Evolutionary conservation across 2,888 invertebrate species (phyloP), one percentile per base, ranked within the genome.

Genomic region (Caenorhabditis imperialis): DNA sequence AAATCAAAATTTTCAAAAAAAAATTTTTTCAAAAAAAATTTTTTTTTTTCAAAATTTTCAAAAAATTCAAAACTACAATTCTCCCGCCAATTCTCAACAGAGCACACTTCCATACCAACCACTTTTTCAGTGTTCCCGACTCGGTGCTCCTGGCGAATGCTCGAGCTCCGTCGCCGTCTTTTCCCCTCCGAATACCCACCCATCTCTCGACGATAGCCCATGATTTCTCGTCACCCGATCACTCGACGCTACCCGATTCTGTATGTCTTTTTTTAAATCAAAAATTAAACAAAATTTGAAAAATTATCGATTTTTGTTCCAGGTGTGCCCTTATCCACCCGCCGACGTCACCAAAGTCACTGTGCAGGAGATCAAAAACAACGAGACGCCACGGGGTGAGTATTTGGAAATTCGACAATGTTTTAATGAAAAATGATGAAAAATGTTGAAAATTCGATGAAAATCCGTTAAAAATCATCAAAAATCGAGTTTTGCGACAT

Each of bases 301-400:
- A n/a, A n/a, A n/a, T n/a, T n/a, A n/a, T n/a, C n/a, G n/a, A 20
- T 27, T 14, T n/a, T 12, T 25, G 14, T 40, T 48, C 7, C 23
- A 70, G 70, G 77, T 84, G 7, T 88, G 88, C 57, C 88, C 88
- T 1, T 88, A 86, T 76, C 88, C 88, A 18, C 84, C 87, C 37
- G 83, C 85, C 16, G 88, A 88, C 65, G 86, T 88, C 30, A 83
- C 81, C 40, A 79, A 82, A 60, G 85, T 88, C 44, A 85, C 82
- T n/a, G 87, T 88, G 40, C 86, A 87, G 58, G 88, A 88, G 80
- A 79, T 88, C 54, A 81, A 84, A 42, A 81, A 81, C 53, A 78
- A 72, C 27, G 87, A 88, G 38, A 83, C 85, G 47, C 85, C 85
- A 30, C 75, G 85, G 80, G 84, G 88, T 88, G 33, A 62, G 81